Evolutionary conservation across 2,113 vertebrate species (phyloP).

Genomic region (Melanostigma gelatinosum): DNA sequence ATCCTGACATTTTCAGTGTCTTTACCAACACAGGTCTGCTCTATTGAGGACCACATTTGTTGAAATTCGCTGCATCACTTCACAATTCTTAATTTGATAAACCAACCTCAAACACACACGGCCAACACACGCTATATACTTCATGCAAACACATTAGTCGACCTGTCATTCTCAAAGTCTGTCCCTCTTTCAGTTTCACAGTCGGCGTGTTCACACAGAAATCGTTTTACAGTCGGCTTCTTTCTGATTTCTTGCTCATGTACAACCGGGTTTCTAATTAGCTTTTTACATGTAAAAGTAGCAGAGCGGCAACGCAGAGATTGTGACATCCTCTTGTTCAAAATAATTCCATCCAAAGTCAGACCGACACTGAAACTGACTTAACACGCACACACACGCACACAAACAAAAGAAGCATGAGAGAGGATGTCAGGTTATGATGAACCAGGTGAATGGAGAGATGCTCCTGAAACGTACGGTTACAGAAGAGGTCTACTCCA

Average conservation of each 20-base stretch:
- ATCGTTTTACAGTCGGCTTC: background rate
- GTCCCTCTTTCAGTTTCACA: background rate
- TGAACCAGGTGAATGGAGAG: conserved; percentile 10
- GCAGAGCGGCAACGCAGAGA: background rate
- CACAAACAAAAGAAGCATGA: background rate
- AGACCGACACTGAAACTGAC: background rate
- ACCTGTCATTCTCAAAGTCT: background rate
- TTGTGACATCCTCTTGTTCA: background rate
- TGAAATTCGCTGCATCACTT: background rate
- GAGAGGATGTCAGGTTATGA: conserved; percentile 2
- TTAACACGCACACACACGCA: background rate
- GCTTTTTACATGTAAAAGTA: background rate
- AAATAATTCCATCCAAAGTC: background rate
- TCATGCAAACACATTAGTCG: background rate
- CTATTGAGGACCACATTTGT: background rate
- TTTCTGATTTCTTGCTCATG: background rate
- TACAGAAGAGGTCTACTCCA: background rate
- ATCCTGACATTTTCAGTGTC: background rate
- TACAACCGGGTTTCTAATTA: background rate
- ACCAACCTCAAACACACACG: background rate
- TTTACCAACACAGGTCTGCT: background rate
- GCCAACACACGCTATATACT: background rate
- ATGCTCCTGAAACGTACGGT: conserved; percentile 11
- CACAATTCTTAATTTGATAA: background rate
- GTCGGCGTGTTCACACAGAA: background rate